Percentiles rank a stretch among this genome's conserved stretches.
phyloP scores from a whole-genome alignment of 2,888 invertebrate species.

The Cantharis lateralis region DNA sequence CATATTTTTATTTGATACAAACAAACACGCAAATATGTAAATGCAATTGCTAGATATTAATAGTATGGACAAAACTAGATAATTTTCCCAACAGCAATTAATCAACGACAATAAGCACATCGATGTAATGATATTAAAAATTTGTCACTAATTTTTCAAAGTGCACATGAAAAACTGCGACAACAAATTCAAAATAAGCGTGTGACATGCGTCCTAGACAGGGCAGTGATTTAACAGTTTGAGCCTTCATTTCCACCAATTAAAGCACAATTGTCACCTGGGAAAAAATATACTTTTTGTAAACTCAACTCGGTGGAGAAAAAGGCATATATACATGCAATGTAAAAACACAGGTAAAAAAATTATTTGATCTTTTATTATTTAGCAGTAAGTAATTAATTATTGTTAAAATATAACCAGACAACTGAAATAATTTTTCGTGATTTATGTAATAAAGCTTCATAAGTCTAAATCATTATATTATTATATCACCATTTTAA shows the following conservation, averaged over 20 bases:
- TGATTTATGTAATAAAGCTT: no score
- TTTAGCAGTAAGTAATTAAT: background rate
- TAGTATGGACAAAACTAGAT: constrained; percentile 2
- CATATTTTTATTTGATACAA: constrained; percentile 45
- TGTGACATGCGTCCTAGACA: constrained; percentile 57
- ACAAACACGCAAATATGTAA: constrained; percentile 15
- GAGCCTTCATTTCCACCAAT: constrained; percentile 73
- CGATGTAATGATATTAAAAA: constrained; percentile 16
- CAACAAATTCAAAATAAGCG: constrained; percentile 49
- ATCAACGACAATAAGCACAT: constrained; percentile 23
- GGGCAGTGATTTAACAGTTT: constrained; percentile 40
- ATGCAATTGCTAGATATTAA: constrained; percentile 13
- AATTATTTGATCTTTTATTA: background rate
- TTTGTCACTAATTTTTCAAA: constrained; percentile 24
- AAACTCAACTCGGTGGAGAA: constrained; percentile 45
- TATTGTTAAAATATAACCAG: background rate
- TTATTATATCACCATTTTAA: no score
- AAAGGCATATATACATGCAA: constrained; percentile 34
- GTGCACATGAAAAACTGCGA: constrained; percentile 28
- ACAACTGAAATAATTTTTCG: background rate
- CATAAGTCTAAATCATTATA: no score
- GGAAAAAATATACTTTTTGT: constrained; percentile 64
- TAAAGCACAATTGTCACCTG: constrained; percentile 83
- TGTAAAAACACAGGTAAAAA: background rate
- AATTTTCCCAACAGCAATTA: constrained; percentile 17